A percentile compares a stretch with the other conserved stretches of the same genome.
Evolutionary conservation across 2,113 vertebrate species (phyloP).

Genomic region (Argyrosomus japonicus): DNA sequence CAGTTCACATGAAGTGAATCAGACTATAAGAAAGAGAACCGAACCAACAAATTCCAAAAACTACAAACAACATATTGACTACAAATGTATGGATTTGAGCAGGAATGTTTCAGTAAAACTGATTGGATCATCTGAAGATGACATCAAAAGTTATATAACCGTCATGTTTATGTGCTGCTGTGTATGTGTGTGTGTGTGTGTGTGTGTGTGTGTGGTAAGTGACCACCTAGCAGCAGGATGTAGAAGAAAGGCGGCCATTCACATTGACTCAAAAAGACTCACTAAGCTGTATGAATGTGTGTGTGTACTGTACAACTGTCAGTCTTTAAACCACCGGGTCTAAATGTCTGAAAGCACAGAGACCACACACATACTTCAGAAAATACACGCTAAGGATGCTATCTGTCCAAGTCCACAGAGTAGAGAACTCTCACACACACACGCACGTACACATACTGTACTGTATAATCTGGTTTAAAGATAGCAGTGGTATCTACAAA

Average conservation of each 20-base stretch:
- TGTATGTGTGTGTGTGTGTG: conserved; percentile 23
- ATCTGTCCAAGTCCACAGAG: conserved; percentile 21
- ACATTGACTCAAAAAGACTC: conserved; percentile 19
- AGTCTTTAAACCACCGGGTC: conserved; percentile 24
- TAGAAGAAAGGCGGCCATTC: conserved; percentile 68
- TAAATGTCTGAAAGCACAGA: conserved; percentile 26
- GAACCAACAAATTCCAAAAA: background rate
- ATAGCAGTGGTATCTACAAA: conserved; percentile 33
- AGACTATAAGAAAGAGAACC: background rate
- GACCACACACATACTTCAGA: conserved; percentile 43
- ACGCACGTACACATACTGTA: background rate
- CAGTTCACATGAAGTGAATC: background rate
- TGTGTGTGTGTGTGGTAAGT: conserved; percentile 37
- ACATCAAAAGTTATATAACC: conserved; percentile 63
- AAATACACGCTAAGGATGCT: background rate
- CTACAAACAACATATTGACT: background rate
- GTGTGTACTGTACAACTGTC: conserved; percentile 21
- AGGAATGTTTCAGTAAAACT: conserved; percentile 41
- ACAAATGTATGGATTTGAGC: conserved; percentile 7
- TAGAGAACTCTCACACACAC: background rate
- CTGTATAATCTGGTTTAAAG: conserved; percentile 43
- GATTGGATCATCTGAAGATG: conserved; percentile 29
- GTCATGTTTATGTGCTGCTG: conserved; percentile 4
- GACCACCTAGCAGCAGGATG: conserved; percentile 60
- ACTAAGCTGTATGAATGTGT: conserved; percentile 17